Evolutionary conservation across 2,888 invertebrate species (phyloP).

Genomic region (Eupeodes luniger): DNA sequence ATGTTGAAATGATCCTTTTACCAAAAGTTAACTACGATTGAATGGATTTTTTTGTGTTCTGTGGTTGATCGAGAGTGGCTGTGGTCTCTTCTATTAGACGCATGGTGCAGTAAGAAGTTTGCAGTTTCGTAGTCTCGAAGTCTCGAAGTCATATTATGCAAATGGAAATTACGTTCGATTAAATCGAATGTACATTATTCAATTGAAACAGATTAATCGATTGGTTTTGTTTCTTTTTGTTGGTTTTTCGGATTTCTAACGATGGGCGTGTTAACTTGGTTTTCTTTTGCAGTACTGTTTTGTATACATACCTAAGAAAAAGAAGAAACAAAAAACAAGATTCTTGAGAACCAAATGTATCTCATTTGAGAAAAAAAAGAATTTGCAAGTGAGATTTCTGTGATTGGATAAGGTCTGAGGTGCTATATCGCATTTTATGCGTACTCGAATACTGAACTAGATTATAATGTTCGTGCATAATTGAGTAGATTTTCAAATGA

Average conservation of each 20-base stretch:
- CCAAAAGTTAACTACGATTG: slow-evolving; percentile 44
- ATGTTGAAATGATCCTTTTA: slow-evolving; percentile 51
- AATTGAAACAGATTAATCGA: slow-evolving; percentile 71
- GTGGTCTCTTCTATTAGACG: slow-evolving; percentile 7
- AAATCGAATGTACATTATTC: slow-evolving; percentile 65
- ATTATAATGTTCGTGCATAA: not conserved
- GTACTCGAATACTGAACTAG: not conserved
- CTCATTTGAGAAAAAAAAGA: not conserved
- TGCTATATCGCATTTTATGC: slow-evolving; percentile 12
- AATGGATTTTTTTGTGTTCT: slow-evolving; percentile 16
- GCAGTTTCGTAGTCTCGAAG: not conserved
- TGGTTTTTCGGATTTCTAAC: slow-evolving; percentile 7
- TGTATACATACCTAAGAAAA: not conserved
- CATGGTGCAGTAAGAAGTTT: not conserved
- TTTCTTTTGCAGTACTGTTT: slow-evolving; percentile 25
- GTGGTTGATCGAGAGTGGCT: not conserved
- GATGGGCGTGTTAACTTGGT: not conserved
- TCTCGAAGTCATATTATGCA: slow-evolving; percentile 50
- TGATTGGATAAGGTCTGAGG: not conserved
- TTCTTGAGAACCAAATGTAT: slow-evolving; percentile 15
- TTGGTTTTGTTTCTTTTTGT: slow-evolving; percentile 36
- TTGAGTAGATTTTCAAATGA: not conserved
- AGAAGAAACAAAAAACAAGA: slow-evolving; percentile 5
- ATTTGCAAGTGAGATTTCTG: slow-evolving; percentile 27
- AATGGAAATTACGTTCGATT: slow-evolving; percentile 64